Percentiles rank a stretch among this genome's conserved stretches.
Evolutionary conservation across 2,888 invertebrate genomes (phyloP).

Genomic region (Cerastis leucographa): DNA sequence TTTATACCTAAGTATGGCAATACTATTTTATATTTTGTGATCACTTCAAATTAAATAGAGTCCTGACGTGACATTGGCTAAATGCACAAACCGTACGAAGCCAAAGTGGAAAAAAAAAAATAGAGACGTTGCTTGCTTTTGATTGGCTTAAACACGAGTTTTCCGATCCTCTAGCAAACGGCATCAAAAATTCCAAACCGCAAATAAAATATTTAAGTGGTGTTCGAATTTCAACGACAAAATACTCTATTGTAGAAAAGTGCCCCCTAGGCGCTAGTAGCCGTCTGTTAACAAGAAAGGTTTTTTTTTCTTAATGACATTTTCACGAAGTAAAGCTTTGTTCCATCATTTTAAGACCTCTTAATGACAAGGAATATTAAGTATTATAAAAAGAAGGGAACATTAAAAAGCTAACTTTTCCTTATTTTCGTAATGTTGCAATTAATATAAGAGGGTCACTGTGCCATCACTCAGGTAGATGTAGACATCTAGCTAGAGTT

Average conservation of each 20-base stretch:
- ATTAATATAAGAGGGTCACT: slow-evolving; percentile 6
- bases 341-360: slow-evolving; percentile 34
- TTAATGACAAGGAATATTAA: slow-evolving; percentile 47
- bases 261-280: not conserved
- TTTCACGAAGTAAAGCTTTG: slow-evolving; percentile 37
- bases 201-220: no score
- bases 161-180: no score
- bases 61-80: no score
- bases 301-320: slow-evolving; percentile 27
- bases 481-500: not conserved
- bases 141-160: no score
- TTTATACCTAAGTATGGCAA: no score
- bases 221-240: no score
- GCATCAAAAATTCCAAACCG: no score
- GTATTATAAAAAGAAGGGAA: slow-evolving; percentile 8
- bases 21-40: no score
- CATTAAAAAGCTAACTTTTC: slow-evolving; percentile 24
- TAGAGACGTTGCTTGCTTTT: no score
- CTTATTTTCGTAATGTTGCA: slow-evolving; percentile 20
- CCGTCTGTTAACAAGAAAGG: slow-evolving; percentile 6
- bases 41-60: no score
- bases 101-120: no score
- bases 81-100: no score
- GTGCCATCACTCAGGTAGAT: not conserved
- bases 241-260: not conserved